Evolutionary conservation across 2,888 invertebrate genomes (phyloP), one percentile per base, ranked within the genome.

Genomic region (Ophion ventricosus): DNA sequence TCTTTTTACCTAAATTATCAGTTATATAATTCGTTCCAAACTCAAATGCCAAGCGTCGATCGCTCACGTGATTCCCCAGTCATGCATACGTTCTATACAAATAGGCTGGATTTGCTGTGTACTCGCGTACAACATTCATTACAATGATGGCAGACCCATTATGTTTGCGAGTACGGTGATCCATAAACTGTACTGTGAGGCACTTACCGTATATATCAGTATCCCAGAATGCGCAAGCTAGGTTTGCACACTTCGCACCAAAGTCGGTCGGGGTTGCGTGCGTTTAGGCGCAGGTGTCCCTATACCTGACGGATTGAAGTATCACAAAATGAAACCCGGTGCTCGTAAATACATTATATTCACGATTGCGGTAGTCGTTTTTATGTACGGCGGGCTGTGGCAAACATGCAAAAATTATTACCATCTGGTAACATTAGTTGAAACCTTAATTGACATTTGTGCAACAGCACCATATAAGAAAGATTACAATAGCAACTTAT

Each of bases 201-300:
- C 57, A 23, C 57, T 20, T 57, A 8, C 54, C 57, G 64, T 11
- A 43, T 25, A 59, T 61, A 73, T 70, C 7, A 8, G 54, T 63
- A 61, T 59, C 7, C 26, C 1, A 61, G 54, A 56, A 10, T 43
- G 56, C 78, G 69, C 70, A 75, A 69, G 59, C 40, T n/a, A 63
- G 35, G 29, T 74, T 66, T 61, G 59, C 49, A 82, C 70, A 75
- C 78, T 59, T 70, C 35, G 78, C 84, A 64, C 74, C 59, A 66
- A 57, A 59, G 82, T 82, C 64, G 74, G 69, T 70, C 66, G 82
- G 78, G 83, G 87, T 90, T 88, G 88, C 89, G 78, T 86, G 85
- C 63, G 64, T 29, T 20, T 59, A 87, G 88, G 89, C 85, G 87
- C 85, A 81, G 64, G 57, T 83, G 76, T 43, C 23, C 67, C 35